Base-by-base conservation (phyloP, 30 jellyfish, hydroid and myxozoan species). In the Cassiopea xamachana region DNA sequence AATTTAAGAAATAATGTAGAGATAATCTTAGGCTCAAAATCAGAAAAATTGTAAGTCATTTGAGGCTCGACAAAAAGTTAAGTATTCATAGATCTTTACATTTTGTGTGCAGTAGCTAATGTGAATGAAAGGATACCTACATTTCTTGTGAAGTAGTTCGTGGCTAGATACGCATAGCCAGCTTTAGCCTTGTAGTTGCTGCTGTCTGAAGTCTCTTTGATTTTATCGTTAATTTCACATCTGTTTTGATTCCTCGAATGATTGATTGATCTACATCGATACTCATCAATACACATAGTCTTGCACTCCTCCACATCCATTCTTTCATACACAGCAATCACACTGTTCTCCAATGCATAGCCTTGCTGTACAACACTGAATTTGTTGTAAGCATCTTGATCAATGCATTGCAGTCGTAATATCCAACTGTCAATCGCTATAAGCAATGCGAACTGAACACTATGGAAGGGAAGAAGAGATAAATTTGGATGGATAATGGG, bases 211-310 rank as follows among this genome's bases (percentile, higher is more conserved):
- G 80, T 71, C 58, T 71, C 51, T 7, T 71, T 71, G 80, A 71
- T 16, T 17, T 71, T 71, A 19, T 71, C 58, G 16, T 44, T 71
- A 39, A 71, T 5, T 71, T 71, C 80, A 71, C 80, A 71, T 51
- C 48, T 4, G 2, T 71, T 71, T 62, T 6, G 27, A 44, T 71
- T 16, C 39, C 2, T 27, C 14, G 80, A 71, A 44, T 71, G 80
- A 16, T 71, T 71, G 80, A 71, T 71, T 44, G 80, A 71, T 27
- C 80, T 27, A 71, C 80, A 71, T 39, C 51, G 80, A 17, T 4
- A 44, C 9, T 71, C 80, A 27, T 71, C 80, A 8, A 18, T 9
- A 19, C 80, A 71, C 50, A 44, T 71, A 6, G 15, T 17, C 16
- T 71, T 71, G 51, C 80, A 71, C 16, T 71, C 80, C 6, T 71